Evolutionary conservation across 2,113 vertebrate species (phyloP).

Genomic region (Apistogramma diplotaenia): DNA sequence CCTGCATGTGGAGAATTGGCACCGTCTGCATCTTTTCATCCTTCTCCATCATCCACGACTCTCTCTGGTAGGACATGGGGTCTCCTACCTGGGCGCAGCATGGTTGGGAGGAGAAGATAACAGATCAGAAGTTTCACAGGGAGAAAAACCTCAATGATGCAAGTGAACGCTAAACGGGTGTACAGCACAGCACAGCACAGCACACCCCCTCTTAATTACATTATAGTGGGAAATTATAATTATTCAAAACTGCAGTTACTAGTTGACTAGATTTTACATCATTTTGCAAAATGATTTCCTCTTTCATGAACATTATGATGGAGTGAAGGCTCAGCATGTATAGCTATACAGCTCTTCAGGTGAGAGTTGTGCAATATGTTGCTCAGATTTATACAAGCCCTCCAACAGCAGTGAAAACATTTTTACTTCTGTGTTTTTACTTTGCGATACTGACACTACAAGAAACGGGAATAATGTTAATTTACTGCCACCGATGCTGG

Average conservation of each 20-base stretch:
- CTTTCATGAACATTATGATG: too few relatives aligned
- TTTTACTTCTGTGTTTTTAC: background rate
- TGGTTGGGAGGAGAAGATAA: background rate
- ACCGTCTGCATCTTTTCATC: slow-evolving; percentile 85
- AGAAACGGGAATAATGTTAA: background rate
- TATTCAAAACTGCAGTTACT: background rate
- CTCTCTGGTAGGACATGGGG: slow-evolving; percentile 82
- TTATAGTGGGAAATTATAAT: background rate
- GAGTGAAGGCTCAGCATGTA: too few relatives aligned
- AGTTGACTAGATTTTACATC: background rate
- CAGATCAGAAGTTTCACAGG: background rate
- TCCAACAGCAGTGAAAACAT: background rate
- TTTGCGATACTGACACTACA: background rate
- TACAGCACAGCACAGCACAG: background rate
- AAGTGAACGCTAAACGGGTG: background rate
- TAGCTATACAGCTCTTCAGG: too few relatives aligned
- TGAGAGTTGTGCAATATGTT: too few relatives aligned
- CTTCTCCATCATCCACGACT: slow-evolving; percentile 89
- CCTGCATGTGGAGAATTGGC: slow-evolving; percentile 81
- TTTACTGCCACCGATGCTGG: background rate
- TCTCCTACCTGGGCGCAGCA: slow-evolving; percentile 80
- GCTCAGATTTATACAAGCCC: too few relatives aligned
- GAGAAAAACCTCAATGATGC: background rate
- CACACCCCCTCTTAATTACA: background rate
- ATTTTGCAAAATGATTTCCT: too few relatives aligned